These are phyloP conservation scores for Drosophila sordidula DNA, from an alignment of 2,888 invertebrate genomes.

Conservation along the genomic window DNA sequence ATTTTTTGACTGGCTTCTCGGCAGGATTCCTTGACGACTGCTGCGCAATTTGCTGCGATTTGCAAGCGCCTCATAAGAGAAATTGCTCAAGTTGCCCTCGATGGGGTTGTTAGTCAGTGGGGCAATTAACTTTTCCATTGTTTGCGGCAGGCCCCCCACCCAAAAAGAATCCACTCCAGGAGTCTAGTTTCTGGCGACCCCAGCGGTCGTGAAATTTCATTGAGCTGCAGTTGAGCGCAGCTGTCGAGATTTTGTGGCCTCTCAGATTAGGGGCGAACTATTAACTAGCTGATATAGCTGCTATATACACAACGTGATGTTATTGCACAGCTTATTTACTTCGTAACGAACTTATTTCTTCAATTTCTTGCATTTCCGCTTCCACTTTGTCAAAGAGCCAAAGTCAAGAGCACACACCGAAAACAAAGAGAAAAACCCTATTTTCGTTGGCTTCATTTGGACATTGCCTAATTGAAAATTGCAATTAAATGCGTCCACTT, in stretches of 20 bases:
- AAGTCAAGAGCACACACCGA: conserved; percentile 26
- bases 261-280: background rate
- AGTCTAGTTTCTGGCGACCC: conserved; percentile 7
- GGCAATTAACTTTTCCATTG: conserved; percentile 70
- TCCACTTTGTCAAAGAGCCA: conserved; percentile 40
- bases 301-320: background rate
- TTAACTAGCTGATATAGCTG: background rate
- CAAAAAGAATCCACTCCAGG: conserved; percentile 15
- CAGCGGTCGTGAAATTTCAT: conserved; percentile 62
- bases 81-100: conserved; percentile 34
- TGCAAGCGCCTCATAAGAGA: conserved; percentile 29
- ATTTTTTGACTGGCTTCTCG: conserved; percentile 40
- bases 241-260: conserved; percentile 57
- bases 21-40: conserved; percentile 32
- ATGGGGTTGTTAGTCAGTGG: conserved; percentile 57
- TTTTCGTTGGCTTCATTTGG: conserved; percentile 27
- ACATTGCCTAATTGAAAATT: conserved; percentile 68
- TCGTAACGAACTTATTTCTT: background rate
- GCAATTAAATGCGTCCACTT: conserved; percentile 59
- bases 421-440: conserved; percentile 8
- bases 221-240: conserved; percentile 54
- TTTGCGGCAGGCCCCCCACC: conserved; percentile 37
- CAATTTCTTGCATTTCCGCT: conserved; percentile 17
- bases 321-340: conserved; percentile 17
- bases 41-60: conserved; percentile 47